A percentile compares a stretch with the other conserved stretches of the same genome.
Evolutionary conservation across 1,140 invertebrate species (phyloP).

Genomic region (Solenopsis fugax): DNA sequence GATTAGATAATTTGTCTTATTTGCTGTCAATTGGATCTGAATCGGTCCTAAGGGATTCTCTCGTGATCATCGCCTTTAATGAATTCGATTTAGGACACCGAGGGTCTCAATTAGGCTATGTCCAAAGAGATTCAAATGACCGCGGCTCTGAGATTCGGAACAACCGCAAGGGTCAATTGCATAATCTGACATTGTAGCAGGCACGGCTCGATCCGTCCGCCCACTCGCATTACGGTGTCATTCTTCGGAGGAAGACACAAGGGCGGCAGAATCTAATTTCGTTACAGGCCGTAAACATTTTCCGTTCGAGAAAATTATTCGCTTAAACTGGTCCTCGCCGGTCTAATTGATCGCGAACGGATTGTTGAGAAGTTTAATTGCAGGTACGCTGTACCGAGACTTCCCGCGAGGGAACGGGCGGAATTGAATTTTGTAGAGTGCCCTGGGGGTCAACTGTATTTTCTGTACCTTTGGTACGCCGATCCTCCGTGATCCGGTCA

Average conservation of each 20-base stretch:
- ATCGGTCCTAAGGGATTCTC: slow-evolving; percentile 1
- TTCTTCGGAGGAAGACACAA: slow-evolving; percentile 6
- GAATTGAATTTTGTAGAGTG: slow-evolving; percentile 52
- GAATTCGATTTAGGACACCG: slow-evolving; percentile 38
- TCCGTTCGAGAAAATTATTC: slow-evolving; percentile 47
- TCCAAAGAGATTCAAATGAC: slow-evolving; percentile 43
- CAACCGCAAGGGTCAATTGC: slow-evolving; percentile 61
- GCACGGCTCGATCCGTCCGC: not conserved
- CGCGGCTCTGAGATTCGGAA: slow-evolving; percentile 46
- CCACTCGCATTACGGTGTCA: not conserved
- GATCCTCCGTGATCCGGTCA: not conserved
- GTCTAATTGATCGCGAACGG: slow-evolving; percentile 58
- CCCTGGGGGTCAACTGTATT: slow-evolving; percentile 24
- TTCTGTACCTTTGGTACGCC: slow-evolving; percentile 11
- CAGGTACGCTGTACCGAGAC: slow-evolving; percentile 21
- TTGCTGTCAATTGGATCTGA: not conserved
- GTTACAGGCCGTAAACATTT: slow-evolving; percentile 37
- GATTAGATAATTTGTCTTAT: slow-evolving; percentile 10
- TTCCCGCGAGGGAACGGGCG: slow-evolving; percentile 1
- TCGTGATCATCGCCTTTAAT: slow-evolving; percentile 51
- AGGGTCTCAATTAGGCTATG: slow-evolving; percentile 55
- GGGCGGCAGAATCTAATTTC: slow-evolving; percentile 36
- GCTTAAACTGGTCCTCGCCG: slow-evolving; percentile 37
- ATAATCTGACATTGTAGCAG: slow-evolving; percentile 44
- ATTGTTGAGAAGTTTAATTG: slow-evolving; percentile 64